Evolutionary conservation across 2,797 vertebrate genomes (phyloP).

Genomic region (Characodon lateralis): DNA sequence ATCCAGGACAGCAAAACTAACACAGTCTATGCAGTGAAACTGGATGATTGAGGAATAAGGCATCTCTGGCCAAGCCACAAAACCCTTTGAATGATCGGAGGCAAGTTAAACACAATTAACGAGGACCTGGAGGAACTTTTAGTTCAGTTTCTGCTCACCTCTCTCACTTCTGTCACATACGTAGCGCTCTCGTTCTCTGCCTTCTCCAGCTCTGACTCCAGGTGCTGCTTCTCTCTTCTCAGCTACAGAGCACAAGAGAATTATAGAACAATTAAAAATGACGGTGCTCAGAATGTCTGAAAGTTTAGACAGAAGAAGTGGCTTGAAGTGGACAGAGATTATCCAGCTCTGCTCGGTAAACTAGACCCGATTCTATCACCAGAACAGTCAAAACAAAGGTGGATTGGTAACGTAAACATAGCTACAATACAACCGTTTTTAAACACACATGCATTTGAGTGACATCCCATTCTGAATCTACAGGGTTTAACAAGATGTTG

Average conservation of each 20-base stretch:
- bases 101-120: constrained; percentile 15
- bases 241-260: constrained; percentile 70
- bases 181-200: constrained; percentile 93
- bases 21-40: constrained; percentile 19
- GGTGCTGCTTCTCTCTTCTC: constrained; percentile 87
- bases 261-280: constrained; percentile 20
- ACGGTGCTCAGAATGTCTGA: not conserved
- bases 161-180: constrained; percentile 95
- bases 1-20: constrained; percentile 39
- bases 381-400: not conserved
- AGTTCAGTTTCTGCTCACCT: constrained; percentile 80
- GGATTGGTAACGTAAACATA: not conserved
- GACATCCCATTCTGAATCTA: not conserved
- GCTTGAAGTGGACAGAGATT: constrained; percentile 68
- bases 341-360: constrained; percentile 77
- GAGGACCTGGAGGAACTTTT: constrained; percentile 4
- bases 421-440: not conserved
- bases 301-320: not conserved
- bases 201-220: constrained; percentile 93
- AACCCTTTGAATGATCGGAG: not conserved
- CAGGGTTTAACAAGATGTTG: not conserved
- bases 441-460: not conserved
- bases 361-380: not conserved
- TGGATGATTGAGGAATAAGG: constrained; percentile 11
- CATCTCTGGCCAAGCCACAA: not conserved